Conservation (phyloP, 2,888 invertebrate genomes). For the Teinopalpus imperialis region DNA sequence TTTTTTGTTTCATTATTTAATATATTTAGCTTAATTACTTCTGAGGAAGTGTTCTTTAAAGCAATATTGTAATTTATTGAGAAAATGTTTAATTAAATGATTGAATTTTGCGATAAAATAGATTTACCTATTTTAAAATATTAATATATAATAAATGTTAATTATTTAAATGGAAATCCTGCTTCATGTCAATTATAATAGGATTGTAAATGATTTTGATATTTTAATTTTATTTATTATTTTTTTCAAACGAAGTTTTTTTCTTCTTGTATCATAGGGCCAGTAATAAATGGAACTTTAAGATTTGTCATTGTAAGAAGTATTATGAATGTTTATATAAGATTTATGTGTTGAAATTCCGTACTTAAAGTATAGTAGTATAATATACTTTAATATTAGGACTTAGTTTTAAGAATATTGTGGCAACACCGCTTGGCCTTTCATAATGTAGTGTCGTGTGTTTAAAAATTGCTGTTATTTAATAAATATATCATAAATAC, state of each 20-base stretch:
- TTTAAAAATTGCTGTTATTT: constrained; percentile 55
- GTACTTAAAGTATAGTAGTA: constrained; percentile 23
- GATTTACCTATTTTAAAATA: constrained; percentile 16
- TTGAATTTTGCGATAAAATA: constrained; percentile 6
- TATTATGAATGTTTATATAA: constrained; percentile 15
- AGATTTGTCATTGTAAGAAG: constrained; percentile 11
- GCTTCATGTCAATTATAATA: constrained; percentile 79
- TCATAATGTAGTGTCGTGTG: constrained; percentile 73
- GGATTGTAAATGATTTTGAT: constrained; percentile 52
- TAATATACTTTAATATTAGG: constrained; percentile 15
- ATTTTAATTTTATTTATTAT: constrained; percentile 54
- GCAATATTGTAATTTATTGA: constrained; percentile 26
- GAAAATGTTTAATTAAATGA: constrained; percentile 12
- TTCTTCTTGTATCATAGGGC: constrained; percentile 41
- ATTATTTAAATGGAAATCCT: constrained; percentile 46
- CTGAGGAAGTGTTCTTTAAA: constrained; percentile 17
- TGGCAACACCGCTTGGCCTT: constrained; percentile 83
- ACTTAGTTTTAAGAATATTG: constrained; percentile 43
- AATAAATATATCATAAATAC: constrained; percentile 41
- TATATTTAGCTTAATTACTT: constrained; percentile 19
- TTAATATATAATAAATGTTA: constrained; percentile 23
- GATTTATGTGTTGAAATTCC: constrained; percentile 14
- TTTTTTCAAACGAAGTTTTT: constrained; percentile 37
- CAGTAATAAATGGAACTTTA: constrained; percentile 35
- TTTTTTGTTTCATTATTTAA: constrained; percentile 10